Evolutionary conservation across 2,888 invertebrate species (phyloP).

Genomic region (Incurvaria masculella): DNA sequence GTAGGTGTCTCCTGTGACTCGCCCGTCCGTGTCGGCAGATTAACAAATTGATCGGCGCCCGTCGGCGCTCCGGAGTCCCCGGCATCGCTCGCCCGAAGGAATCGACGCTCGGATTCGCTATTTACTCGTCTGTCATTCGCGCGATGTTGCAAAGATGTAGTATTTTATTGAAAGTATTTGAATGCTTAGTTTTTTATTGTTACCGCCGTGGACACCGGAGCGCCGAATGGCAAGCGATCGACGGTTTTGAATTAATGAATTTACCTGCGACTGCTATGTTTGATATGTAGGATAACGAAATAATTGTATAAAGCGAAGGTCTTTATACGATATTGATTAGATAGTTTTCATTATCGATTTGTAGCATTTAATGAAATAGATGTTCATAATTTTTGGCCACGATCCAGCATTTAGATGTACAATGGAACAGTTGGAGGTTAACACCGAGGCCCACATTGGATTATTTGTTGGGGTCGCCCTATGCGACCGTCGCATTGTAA

Average conservation of each 20-base stretch:
- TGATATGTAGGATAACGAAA: neutral
- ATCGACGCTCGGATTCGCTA: neutral
- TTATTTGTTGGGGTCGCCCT: neutral
- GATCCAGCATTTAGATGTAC: slow-evolving; percentile 34
- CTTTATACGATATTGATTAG: slow-evolving; percentile 42
- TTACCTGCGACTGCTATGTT: neutral
- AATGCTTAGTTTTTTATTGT: too few species aligned
- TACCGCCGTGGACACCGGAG: too few species aligned
- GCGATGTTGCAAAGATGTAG: neutral
- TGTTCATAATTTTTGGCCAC: slow-evolving; percentile 47
- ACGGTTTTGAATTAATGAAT: neutral
- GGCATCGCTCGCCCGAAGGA: neutral
- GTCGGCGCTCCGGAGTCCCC: neutral
- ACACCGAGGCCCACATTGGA: neutral
- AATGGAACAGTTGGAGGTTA: slow-evolving; percentile 12
- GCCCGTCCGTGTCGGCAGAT: neutral
- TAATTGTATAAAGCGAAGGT: slow-evolving; percentile 29
- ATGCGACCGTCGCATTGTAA: slow-evolving; percentile 25
- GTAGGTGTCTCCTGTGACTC: neutral
- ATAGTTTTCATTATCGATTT: slow-evolving; percentile 43
- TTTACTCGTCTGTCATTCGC: too few species aligned
- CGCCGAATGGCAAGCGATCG: neutral
- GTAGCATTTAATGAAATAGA: slow-evolving; percentile 52
- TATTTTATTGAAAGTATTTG: neutral
- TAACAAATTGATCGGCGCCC: neutral